Evolutionary conservation across 2,113 vertebrate species (phyloP).

Genomic region (Haemorhous mexicanus): DNA sequence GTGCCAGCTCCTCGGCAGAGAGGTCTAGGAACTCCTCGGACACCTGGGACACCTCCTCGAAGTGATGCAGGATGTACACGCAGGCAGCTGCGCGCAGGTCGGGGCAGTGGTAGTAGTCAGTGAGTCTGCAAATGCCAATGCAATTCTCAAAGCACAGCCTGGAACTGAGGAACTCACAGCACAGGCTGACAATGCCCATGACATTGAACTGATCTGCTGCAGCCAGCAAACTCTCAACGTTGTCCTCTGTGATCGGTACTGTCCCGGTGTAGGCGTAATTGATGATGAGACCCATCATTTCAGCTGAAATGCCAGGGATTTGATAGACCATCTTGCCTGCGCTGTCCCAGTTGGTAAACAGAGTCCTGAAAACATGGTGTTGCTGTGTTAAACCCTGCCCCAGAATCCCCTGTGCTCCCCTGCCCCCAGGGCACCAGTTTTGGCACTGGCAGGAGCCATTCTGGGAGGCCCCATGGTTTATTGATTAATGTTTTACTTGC

Average conservation of each 20-base stretch:
- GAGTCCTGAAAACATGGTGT: conserved; percentile 57
- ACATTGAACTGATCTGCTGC: conserved; percentile 78
- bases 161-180: conserved; percentile 75
- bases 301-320: conserved; percentile 72
- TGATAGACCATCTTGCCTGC: conserved; percentile 69
- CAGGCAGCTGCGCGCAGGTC: conserved; percentile 71
- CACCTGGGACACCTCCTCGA: conserved; percentile 73
- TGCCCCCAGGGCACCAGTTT: not conserved
- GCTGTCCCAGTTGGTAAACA: conserved; percentile 78
- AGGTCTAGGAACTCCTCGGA: conserved; percentile 79
- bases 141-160: conserved; percentile 78
- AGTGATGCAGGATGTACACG: conserved; percentile 78
- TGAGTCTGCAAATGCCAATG: conserved; percentile 79
- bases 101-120: conserved; percentile 60
- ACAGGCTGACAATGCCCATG: conserved; percentile 67
- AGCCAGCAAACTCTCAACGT: conserved; percentile 67
- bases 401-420: not conserved
- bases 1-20: conserved; percentile 66
- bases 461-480: not conserved
- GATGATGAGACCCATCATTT: conserved; percentile 80
- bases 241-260: conserved; percentile 69
- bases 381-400: not conserved
- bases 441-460: not conserved
- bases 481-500: not conserved
- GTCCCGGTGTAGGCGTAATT: conserved; percentile 78